These are phyloP conservation scores for Malurus leucopterus DNA, from an alignment of 2,797 vertebrate species.

Conservation along the genomic window DNA sequence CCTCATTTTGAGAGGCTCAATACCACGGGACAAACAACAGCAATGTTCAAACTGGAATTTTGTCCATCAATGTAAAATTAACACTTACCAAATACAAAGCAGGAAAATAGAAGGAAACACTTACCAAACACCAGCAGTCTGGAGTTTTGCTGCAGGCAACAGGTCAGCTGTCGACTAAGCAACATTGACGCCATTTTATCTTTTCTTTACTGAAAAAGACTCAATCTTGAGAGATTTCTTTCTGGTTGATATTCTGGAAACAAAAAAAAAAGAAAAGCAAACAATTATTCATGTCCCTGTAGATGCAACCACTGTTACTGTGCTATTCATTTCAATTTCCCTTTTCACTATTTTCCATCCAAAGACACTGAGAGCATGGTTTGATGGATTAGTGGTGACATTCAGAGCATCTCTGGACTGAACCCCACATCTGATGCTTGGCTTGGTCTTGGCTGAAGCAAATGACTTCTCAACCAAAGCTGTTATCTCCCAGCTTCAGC, in stretches of 20 bases:
- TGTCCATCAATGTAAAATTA: rapidly evolving
- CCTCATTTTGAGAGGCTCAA: neutral
- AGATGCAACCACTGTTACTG: neutral
- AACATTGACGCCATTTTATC: slow-evolving; percentile 82
- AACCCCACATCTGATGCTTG: neutral
- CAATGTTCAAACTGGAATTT: neutral
- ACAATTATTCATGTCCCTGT: neutral
- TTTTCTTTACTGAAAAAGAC: neutral
- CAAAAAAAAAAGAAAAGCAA: neutral
- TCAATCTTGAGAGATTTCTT: neutral
- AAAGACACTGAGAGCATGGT: neutral
- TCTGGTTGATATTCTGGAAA: neutral
- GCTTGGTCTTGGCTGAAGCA: neutral
- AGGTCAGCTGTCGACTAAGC: slow-evolving; percentile 75
- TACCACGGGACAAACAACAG: neutral
- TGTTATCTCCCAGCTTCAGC: neutral
- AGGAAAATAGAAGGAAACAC: neutral
- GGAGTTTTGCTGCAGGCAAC: slow-evolving; percentile 75
- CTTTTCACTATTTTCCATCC: neutral
- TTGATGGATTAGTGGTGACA: neutral
- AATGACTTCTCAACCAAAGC: neutral
- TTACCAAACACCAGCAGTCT: slow-evolving; percentile 78
- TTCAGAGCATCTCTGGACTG: neutral
- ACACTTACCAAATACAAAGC: slow-evolving; percentile 61
- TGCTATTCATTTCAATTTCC: neutral